Base-by-base conservation (phyloP, 1,140 invertebrate genomes). In the Ceratina japonica region DNA sequence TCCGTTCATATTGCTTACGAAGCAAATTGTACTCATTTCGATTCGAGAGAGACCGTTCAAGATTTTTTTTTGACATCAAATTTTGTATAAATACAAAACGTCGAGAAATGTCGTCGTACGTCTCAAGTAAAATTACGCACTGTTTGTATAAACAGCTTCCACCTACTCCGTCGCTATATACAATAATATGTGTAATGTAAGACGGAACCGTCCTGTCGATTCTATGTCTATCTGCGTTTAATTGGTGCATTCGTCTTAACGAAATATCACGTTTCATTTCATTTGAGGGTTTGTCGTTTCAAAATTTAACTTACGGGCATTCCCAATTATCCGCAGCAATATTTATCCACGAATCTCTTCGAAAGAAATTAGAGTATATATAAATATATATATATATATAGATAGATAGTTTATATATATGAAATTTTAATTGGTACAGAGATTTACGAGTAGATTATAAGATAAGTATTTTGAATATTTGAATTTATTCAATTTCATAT, bases 171-270 rank as follows among this genome's bases (percentile, higher is more conserved):
- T 44, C 37, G 5, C 37, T 8, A 44, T 44, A 44, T 44, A n/a
- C n/a, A n/a, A n/a, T n/a, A 44, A 44, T 44, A 44, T 44, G 37
- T 44, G 10, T 44, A 44, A 10, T 2, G 37, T 44, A 44, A 44
- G 37, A 44, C 37, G 37, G 37, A 44, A 44, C 37, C 37, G 37
- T 44, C 37, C 37, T 44, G 10, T 3, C 37, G 37, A 44, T 8
- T 44, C 37, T 44, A 0, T 7, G 37, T 44, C 37, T 61, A 71
- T 75, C n/a, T 61, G n/a, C 54, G 37, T 22, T n/a, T 44, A 56
- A 72, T 22, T 84, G 75, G 62, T 75, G 66, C 65, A 75, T 78
- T 75, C 51, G 58, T 62, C 64, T 20, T 71, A 82, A 52, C 10
- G 8, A 54, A 18, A 22, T 51, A 8, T 24, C 52, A 52, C 24